Evolutionary conservation across 2,113 vertebrate species (phyloP), one percentile per base, ranked within the genome.

Genomic region (Kryptolebias marmoratus): DNA sequence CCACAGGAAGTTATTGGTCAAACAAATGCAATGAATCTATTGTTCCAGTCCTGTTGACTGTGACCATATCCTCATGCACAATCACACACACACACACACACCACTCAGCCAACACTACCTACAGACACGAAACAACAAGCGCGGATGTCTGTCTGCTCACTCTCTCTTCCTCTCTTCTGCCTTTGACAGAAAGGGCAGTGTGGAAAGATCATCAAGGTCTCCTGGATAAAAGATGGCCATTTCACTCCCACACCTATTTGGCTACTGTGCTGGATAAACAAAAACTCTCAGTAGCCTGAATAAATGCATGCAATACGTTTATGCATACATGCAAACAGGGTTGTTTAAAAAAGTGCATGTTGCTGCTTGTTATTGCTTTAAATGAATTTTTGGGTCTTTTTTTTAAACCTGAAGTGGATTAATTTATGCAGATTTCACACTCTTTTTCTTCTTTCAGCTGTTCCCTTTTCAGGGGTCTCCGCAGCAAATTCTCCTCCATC

Each of bases 1-100:
- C 80, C 55, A 73, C 90, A 90, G 91, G 88, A 92, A 90, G 85
- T 87, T 66, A 88, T 85, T 81, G 80, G 77, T 90, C 87, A 90
- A 90, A 91, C 90, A 90, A 79, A 90, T 13, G 60, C 42, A 86
- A 77, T 73, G 73, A 79, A 78, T 54, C 63, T 65, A 81, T 85
- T 90, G 82, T 84, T 83, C 79, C 74, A 68, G 73, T 73, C 67
- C 67, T 82, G 71, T 80, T 89, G 79, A 89, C 86, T 39, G 4
- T 84, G 80, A 55, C 68, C 27, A 1, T 75, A 64, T 82, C 76
- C 18, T 31, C 28, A 11, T 39, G 22, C 77, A 14, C 71, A 64
- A 30, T 36, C 69, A 72, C 77, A 16, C 74, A 70, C 47, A 32
- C 66, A 64, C 63, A 68, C 53, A 70, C 56, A 59, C 14, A 22